A percentile compares a stretch with the other conserved stretches of the same genome.
phyloP scores from a whole-genome alignment of 2,113 vertebrate species.

The Upupa epops region DNA sequence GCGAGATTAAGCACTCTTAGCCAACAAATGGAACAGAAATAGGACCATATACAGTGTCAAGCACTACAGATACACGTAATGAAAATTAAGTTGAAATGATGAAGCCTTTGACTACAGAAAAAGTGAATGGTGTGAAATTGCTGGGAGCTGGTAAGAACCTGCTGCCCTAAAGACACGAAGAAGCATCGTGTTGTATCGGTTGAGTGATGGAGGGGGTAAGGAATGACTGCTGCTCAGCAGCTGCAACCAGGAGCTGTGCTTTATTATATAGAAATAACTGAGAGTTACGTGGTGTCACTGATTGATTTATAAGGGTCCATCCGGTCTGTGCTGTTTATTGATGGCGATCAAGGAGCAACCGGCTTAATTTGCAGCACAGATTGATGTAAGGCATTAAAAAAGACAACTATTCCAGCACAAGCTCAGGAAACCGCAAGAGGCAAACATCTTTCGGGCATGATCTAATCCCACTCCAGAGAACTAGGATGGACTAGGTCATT shows the following conservation, averaged over 20 bases:
- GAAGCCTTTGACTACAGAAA: not conserved
- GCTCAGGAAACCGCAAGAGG: not conserved
- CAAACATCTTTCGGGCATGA: not conserved
- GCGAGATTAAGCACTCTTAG: not conserved
- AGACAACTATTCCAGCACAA: not conserved
- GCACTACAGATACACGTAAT: not conserved
- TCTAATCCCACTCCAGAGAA: not conserved
- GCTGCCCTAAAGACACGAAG: not conserved
- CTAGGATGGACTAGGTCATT: not conserved
- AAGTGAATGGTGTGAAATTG: not conserved
- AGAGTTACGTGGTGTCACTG: not conserved
- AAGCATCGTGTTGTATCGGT: accelerated
- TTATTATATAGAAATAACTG: not conserved
- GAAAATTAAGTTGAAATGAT: not conserved
- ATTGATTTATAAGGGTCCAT: not conserved
- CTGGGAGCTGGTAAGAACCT: not conserved
- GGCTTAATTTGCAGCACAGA: not conserved
- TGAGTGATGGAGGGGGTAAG: not conserved
- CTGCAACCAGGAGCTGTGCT: not conserved
- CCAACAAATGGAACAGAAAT: not conserved
- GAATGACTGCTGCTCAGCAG: not conserved
- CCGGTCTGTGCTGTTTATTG: not conserved
- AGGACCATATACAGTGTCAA: not conserved
- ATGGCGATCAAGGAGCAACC: not conserved
- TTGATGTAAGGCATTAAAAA: not conserved